phyloP scores from a whole-genome alignment of 1,140 invertebrate species.

The Zaprionus kolodkinae region DNA sequence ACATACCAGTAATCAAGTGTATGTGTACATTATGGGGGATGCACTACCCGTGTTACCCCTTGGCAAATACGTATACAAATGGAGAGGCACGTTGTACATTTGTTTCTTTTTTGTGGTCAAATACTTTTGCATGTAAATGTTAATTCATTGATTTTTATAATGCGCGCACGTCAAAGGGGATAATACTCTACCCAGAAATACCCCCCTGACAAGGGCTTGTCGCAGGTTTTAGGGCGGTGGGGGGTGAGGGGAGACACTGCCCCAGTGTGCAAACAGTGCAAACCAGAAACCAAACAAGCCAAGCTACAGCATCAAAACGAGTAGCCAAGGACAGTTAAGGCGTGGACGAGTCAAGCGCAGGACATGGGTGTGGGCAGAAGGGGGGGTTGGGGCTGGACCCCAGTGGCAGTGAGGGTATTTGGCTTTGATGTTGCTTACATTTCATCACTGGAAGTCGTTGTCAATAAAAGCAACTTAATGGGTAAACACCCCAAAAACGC shows the following conservation, averaged over 20 bases:
- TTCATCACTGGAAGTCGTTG: constrained; percentile 77
- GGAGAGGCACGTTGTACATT: constrained; percentile 69
- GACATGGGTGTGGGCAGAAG: background rate
- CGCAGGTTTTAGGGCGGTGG: constrained; percentile 25
- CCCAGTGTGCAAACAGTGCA: constrained; percentile 64
- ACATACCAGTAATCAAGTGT: constrained; percentile 78
- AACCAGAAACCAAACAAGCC: constrained; percentile 44
- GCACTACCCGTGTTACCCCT: background rate
- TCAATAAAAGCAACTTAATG: constrained; percentile 80
- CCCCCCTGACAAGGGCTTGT: background rate
- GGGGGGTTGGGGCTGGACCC: too few relatives aligned
- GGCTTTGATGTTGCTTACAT: constrained; percentile 82
- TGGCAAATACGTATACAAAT: constrained; percentile 44
- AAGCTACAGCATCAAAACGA: constrained; percentile 17
- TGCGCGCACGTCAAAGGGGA: constrained; percentile 57
- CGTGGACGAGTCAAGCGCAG: background rate
- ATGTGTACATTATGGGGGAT: constrained; percentile 64
- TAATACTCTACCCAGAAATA: constrained; percentile 12
- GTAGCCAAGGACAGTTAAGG: constrained; percentile 24
- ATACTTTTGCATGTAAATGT: constrained; percentile 80
- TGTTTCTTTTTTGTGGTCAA: constrained; percentile 83
- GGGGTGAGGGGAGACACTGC: background rate
- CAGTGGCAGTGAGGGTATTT: constrained; percentile 41
- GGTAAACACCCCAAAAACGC: constrained; percentile 57
- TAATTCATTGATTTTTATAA: constrained; percentile 83